Conservation (phyloP, 2,888 invertebrate genomes). For the Drosophila anceps region DNA sequence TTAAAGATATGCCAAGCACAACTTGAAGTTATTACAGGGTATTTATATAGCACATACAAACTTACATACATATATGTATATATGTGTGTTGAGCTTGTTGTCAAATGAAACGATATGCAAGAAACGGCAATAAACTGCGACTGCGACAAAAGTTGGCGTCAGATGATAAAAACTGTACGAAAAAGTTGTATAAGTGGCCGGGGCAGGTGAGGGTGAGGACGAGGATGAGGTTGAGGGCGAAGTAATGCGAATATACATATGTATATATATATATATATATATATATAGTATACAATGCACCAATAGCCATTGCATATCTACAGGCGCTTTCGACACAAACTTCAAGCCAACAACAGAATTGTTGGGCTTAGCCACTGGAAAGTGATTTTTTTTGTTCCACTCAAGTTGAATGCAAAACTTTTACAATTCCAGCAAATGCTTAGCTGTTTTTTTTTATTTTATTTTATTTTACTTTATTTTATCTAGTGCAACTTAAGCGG, state of each 20-base stretch:
- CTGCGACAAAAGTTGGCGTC: slow-evolving; percentile 34
- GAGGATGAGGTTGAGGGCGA: background rate
- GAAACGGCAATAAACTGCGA: slow-evolving; percentile 40
- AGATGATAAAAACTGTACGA: slow-evolving; percentile 20
- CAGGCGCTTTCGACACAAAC: slow-evolving; percentile 10
- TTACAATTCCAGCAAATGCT: slow-evolving; percentile 9
- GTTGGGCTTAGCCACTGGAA: slow-evolving; percentile 11
- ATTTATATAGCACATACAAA: slow-evolving; percentile 5
- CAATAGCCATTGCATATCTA: slow-evolving; percentile 12
- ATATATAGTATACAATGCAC: slow-evolving; percentile 4
- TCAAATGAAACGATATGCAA: slow-evolving; percentile 21
- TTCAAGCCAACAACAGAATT: slow-evolving; percentile 18
- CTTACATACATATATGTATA: background rate
- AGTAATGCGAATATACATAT: slow-evolving; percentile 6
- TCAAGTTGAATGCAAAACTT: slow-evolving; percentile 11
- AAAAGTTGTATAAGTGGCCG: slow-evolving; percentile 18
- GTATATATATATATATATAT: background rate
- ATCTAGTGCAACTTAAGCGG: background rate
- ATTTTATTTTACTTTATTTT: background rate
- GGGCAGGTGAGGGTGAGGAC: background rate
- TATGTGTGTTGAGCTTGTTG: slow-evolving; percentile 3
- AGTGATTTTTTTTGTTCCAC: slow-evolving; percentile 8
- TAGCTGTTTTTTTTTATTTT: background rate
- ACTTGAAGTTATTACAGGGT: slow-evolving; percentile 16
- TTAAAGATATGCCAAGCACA: slow-evolving; percentile 63